Percentiles rank a stretch among this genome's conserved stretches.
Evolutionary conservation across 1,140 invertebrate genomes (phyloP).

Genomic region (Euwallacea fornicatus): DNA sequence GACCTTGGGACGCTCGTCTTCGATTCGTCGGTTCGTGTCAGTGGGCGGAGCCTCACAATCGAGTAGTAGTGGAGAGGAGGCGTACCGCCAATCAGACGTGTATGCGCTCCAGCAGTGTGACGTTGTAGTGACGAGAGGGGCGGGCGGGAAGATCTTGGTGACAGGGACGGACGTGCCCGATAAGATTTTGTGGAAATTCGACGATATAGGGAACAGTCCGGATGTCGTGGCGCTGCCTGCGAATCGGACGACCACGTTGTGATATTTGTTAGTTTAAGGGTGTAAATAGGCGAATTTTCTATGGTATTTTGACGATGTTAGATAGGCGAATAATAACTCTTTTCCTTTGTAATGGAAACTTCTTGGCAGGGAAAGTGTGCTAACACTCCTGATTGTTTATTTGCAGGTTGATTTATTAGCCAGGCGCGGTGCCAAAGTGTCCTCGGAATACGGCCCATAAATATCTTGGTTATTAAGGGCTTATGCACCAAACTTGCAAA

Average conservation of each 20-base stretch:
- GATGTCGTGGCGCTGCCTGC: conserved; percentile 51
- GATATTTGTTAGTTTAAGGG: conserved; percentile 42
- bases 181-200: conserved; percentile 53
- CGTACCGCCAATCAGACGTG: conserved; percentile 20
- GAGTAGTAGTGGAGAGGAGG: conserved; percentile 6
- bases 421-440: too few species aligned
- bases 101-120: conserved; percentile 22
- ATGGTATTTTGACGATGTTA: too few species aligned
- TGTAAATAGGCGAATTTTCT: too few species aligned
- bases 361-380: conserved; percentile 15
- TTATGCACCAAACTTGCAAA: too few species aligned
- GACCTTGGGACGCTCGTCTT: conserved; percentile 40
- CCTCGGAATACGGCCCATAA: too few species aligned
- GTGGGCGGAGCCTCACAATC: conserved; percentile 9
- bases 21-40: conserved; percentile 25
- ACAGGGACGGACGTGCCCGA: conserved; percentile 41
- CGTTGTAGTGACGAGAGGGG: conserved; percentile 35
- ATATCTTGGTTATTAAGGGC: too few species aligned
- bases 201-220: conserved; percentile 52
- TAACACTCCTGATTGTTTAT: background rate
- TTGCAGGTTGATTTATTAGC: too few species aligned
- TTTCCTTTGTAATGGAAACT: background rate
- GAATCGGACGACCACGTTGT: conserved; percentile 53
- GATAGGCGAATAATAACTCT: too few species aligned
- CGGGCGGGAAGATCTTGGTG: conserved; percentile 33